Evolutionary conservation across 2,797 vertebrate genomes (phyloP).

Genomic region (Eulemur coronatus): DNA sequence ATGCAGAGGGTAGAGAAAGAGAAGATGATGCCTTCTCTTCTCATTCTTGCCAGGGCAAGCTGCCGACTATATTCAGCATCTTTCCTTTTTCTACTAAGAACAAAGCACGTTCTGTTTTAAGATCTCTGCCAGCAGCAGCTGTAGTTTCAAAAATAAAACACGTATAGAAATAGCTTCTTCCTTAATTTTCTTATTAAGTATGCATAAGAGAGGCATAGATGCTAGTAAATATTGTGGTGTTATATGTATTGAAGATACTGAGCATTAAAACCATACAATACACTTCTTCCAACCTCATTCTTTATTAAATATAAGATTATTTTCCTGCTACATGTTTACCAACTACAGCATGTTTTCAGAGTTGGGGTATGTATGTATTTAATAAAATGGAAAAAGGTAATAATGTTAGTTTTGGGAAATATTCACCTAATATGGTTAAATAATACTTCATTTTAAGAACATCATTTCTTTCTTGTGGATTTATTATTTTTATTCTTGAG

Average conservation of each 20-base stretch:
- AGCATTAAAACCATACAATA: background rate
- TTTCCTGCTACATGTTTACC: background rate
- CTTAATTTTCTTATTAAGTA: slow-evolving; percentile 37
- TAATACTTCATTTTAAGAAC: background rate
- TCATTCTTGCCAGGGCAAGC: background rate
- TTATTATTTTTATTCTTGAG: background rate
- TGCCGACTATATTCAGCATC: background rate
- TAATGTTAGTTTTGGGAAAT: background rate
- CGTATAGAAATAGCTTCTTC: background rate
- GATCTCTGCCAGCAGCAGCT: slow-evolving; percentile 37
- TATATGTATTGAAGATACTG: background rate
- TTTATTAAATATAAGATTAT: background rate
- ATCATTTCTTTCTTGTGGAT: background rate
- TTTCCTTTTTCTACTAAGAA: background rate
- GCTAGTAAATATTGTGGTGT: background rate
- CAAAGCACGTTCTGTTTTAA: slow-evolving; percentile 51
- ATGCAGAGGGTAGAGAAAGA: background rate
- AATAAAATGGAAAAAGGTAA: background rate
- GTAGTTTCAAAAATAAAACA: slow-evolving; percentile 31
- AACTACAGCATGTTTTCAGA: background rate
- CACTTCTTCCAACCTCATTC: background rate
- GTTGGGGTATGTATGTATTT: background rate
- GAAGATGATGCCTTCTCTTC: background rate
- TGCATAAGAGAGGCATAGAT: background rate
- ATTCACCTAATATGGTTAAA: background rate